A percentile compares a stretch with the other conserved stretches of the same genome.
phyloP scores from a whole-genome alignment of 2,888 invertebrate species.

The Portevinia maculata region DNA sequence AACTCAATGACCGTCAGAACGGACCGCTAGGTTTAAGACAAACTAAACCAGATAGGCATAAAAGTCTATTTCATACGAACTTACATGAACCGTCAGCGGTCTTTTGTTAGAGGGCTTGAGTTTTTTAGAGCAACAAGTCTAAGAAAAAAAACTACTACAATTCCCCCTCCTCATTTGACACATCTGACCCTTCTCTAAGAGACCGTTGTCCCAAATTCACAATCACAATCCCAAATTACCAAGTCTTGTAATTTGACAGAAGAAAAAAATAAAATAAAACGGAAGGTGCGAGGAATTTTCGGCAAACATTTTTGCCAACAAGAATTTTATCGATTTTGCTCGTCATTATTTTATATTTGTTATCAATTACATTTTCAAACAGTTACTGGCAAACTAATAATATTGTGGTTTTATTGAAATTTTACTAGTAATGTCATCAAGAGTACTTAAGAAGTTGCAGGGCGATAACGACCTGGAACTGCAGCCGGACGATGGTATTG shows the following conservation, averaged over 20 bases:
- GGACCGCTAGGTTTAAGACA: too few relatives aligned
- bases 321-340: constrained; percentile 67
- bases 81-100: too few relatives aligned
- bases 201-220: too few relatives aligned
- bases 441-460: constrained; percentile 87
- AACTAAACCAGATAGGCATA: too few relatives aligned
- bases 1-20: too few relatives aligned
- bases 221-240: not conserved
- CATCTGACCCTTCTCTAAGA: too few relatives aligned
- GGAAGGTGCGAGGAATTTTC: constrained; percentile 55
- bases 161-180: too few relatives aligned
- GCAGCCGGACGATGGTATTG: constrained; percentile 79
- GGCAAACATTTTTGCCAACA: constrained; percentile 46
- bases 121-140: too few relatives aligned
- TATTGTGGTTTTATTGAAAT: constrained; percentile 1
- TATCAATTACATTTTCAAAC: constrained; percentile 23
- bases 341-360: constrained; percentile 23
- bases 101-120: too few relatives aligned
- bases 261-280: constrained; percentile 43
- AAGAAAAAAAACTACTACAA: too few relatives aligned
- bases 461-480: constrained; percentile 84
- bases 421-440: constrained; percentile 85
- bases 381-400: constrained; percentile 2
- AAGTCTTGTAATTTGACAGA: constrained; percentile 52
- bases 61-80: too few relatives aligned